phyloP scores from a whole-genome alignment of 2,113 vertebrate species.

The Tylochromis polylepis region DNA sequence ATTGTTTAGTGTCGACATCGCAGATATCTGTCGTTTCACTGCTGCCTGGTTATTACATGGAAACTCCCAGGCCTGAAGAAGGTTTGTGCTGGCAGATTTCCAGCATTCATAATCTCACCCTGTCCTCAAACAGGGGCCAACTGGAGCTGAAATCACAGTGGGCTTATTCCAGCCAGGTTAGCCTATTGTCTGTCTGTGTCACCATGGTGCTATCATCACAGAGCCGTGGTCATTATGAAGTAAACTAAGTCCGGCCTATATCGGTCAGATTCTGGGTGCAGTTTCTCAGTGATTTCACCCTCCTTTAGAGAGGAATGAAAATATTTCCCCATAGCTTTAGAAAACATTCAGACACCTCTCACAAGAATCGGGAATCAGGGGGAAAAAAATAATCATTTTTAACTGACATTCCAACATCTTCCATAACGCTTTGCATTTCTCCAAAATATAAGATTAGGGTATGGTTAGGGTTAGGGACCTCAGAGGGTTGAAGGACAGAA shows the following conservation, averaged over 20 bases:
- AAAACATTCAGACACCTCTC: not conserved
- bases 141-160: slow-evolving; percentile 34
- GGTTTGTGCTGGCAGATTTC: not conserved
- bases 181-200: not conserved
- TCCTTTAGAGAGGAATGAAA: not conserved
- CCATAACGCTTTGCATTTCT: not conserved
- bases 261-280: not conserved
- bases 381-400: not conserved
- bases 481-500: not conserved
- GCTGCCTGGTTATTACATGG: not conserved
- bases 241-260: not conserved
- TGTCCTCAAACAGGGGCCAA: slow-evolving; percentile 23
- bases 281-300: not conserved
- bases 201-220: not conserved
- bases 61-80: slow-evolving; percentile 6
- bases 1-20: not conserved
- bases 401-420: not conserved
- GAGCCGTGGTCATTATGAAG: not conserved
- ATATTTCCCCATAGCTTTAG: not conserved
- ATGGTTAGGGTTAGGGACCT: not conserved
- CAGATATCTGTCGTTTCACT: not conserved
- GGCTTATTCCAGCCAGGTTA: slow-evolving; percentile 6
- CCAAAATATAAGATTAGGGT: not conserved
- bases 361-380: not conserved
- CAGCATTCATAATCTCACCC: slow-evolving; percentile 12